A percentile compares a stretch with the other conserved stretches of the same genome.
Conservation (phyloP, 2,888 invertebrate genomes). For the Plusia festucae region DNA sequence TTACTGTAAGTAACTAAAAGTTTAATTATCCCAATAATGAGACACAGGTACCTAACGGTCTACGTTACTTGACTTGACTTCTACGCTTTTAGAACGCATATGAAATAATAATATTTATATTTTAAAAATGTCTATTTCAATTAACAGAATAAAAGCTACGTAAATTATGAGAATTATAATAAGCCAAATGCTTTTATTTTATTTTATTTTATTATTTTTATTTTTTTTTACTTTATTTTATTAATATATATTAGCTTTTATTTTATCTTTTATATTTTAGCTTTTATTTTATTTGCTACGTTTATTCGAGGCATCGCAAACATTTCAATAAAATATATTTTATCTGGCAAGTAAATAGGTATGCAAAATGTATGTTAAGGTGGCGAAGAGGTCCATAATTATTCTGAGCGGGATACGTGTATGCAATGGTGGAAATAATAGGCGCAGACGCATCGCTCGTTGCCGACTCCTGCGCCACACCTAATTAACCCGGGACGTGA, state of each 20-base stretch:
- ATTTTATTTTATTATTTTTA: too few relatives aligned
- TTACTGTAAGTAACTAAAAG: too few relatives aligned
- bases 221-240: too few relatives aligned
- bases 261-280: too few relatives aligned
- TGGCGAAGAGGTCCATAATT: conserved; percentile 74
- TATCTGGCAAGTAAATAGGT: conserved; percentile 75
- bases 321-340: conserved; percentile 76
- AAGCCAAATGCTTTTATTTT: too few relatives aligned
- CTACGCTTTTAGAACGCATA: too few relatives aligned
- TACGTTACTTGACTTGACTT: too few relatives aligned
- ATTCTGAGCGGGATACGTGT: conserved; percentile 71
- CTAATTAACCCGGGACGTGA: conserved; percentile 86
- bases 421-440: conserved; percentile 75
- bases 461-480: conserved; percentile 72
- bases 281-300: conserved; percentile 59
- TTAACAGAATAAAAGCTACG: not conserved
- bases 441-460: conserved; percentile 62
- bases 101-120: too few relatives aligned
- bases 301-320: conserved; percentile 68
- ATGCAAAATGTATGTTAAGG: conserved; percentile 77
- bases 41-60: too few relatives aligned
- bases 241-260: too few relatives aligned
- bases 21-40: too few relatives aligned
- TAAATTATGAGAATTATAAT: not conserved
- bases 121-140: not conserved